Evolutionary conservation across 2,113 vertebrate genomes (phyloP).

Genomic region (Antigone vipio): DNA sequence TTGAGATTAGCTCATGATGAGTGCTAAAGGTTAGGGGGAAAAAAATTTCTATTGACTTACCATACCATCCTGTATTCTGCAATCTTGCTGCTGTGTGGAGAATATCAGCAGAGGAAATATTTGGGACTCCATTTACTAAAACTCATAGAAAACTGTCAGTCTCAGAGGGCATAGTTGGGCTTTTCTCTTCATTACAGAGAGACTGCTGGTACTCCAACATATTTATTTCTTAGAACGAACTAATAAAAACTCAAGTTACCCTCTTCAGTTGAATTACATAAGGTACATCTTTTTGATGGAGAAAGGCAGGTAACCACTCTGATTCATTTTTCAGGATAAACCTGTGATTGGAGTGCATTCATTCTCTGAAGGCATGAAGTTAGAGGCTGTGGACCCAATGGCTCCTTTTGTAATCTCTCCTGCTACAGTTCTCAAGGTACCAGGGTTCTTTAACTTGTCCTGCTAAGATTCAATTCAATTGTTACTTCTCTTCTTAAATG

Average conservation of each 20-base stretch:
- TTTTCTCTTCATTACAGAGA: background rate
- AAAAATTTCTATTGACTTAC: background rate
- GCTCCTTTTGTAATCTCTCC: conserved; percentile 92
- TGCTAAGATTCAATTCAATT: background rate
- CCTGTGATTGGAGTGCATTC: conserved; percentile 82
- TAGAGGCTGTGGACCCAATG: conserved; percentile 90
- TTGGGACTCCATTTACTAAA: background rate
- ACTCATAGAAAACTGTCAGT: background rate
- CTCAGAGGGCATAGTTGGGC: background rate
- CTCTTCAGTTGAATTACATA: background rate
- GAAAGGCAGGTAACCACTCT: background rate
- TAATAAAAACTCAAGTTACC: background rate
- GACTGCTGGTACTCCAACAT: background rate
- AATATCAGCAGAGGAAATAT: background rate
- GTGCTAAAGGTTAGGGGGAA: background rate
- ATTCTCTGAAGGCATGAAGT: conserved; percentile 92
- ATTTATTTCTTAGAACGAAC: background rate
- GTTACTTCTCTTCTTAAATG: background rate
- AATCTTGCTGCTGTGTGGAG: background rate
- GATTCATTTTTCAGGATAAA: conserved; percentile 82
- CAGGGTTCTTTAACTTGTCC: background rate
- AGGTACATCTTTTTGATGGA: background rate
- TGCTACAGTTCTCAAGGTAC: conserved; percentile 93
- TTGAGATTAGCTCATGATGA: background rate
- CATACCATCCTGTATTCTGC: background rate